phyloP scores from a whole-genome alignment of 2,113 vertebrate species.

The Leptobrachium ailaonicum region DNA sequence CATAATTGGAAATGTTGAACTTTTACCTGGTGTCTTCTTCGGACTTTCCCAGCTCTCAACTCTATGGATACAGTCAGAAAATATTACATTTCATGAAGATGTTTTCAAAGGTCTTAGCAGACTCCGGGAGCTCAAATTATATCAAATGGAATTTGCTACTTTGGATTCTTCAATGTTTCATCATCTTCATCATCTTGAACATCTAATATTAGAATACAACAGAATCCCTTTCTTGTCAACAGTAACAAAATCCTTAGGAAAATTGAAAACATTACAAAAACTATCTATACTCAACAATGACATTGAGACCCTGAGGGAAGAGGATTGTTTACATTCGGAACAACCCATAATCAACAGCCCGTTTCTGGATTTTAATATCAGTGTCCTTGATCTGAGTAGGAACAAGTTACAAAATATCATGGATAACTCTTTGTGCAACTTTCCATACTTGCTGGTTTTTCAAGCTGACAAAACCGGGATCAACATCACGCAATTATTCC shows the following conservation, averaged over 20 bases:
- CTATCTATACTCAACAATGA: slow-evolving; percentile 2
- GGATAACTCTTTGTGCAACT: slow-evolving; percentile 32
- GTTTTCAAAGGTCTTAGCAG: not conserved
- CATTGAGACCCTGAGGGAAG: not conserved
- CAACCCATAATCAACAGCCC: not conserved
- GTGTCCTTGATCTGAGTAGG: not conserved
- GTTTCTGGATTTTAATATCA: slow-evolving; percentile 16
- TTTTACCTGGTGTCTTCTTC: not conserved
- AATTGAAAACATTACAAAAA: slow-evolving; percentile 4
- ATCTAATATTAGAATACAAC: slow-evolving; percentile 1
- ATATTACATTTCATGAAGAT: not conserved
- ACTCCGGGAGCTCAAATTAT: slow-evolving; percentile 5
- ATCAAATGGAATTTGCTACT: not conserved
- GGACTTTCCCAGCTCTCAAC: slow-evolving; percentile 14
- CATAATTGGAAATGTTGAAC: not conserved
- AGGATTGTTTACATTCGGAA: not conserved
- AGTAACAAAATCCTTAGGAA: slow-evolving; percentile 4
- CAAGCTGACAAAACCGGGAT: not conserved
- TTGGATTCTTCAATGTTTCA: slow-evolving; percentile 1
- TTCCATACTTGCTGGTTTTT: slow-evolving; percentile 7
- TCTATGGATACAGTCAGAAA: slow-evolving; percentile 6
- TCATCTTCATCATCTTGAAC: not conserved
- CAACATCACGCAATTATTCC: not conserved
- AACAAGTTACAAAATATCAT: not conserved
- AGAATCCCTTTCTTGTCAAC: not conserved